Percentiles rank a stretch among this genome's conserved stretches.
These are phyloP conservation scores for Tamias sibiricus DNA, from an alignment of 2,113 vertebrate species.

Conservation along the genomic window DNA sequence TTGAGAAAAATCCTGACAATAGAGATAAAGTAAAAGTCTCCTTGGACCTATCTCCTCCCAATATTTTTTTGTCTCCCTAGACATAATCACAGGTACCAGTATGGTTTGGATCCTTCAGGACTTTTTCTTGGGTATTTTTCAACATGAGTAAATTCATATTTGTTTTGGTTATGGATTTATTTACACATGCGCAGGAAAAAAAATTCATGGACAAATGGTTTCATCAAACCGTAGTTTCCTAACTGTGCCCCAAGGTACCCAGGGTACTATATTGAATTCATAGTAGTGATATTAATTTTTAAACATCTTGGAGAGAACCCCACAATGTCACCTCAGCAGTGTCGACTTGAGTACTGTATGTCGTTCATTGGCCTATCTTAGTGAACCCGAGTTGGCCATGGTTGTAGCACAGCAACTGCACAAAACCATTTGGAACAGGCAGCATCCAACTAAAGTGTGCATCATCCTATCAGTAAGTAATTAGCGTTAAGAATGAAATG, in stretches of 20 bases:
- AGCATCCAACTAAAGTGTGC: no score
- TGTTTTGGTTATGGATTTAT: not conserved
- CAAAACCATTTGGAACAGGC: not conserved
- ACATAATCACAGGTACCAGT: not conserved
- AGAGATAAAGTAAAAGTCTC: not conserved
- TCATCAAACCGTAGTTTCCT: not conserved
- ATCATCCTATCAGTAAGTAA: not conserved
- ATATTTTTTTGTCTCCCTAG: not conserved
- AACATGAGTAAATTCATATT: not conserved
- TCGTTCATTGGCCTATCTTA: not conserved
- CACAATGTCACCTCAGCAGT: accelerated
- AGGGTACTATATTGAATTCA: not conserved
- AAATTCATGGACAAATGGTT: not conserved
- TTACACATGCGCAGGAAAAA: not conserved
- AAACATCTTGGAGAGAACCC: not conserved
- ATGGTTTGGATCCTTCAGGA: not conserved
- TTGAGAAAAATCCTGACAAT: not conserved
- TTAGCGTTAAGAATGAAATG: not conserved
- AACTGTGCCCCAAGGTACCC: not conserved
- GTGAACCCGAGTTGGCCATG: not conserved
- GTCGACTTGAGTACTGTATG: accelerated
- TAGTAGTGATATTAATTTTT: not conserved
- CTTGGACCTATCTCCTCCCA: not conserved
- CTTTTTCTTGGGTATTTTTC: not conserved
- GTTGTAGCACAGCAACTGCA: not conserved